Evolutionary conservation across 1,140 invertebrate genomes (phyloP), one percentile per base, ranked within the genome.

Genomic region (Drosophila bipectinata): DNA sequence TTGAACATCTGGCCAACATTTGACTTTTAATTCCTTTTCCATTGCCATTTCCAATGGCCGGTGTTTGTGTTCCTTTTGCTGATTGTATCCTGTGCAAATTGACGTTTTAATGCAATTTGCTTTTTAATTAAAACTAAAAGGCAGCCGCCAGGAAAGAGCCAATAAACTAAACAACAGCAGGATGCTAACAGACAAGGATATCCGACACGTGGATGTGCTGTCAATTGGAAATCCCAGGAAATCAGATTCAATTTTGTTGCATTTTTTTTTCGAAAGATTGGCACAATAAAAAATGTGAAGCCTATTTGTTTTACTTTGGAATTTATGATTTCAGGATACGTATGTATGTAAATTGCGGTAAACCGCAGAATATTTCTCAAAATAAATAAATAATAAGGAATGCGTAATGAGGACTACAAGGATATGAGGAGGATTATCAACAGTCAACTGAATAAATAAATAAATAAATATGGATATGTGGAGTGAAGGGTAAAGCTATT

Each of bases 51-150:
- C 30, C 34, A 64, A 41, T 66, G 61, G 21, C 30, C 24, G 10
- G 6, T 52, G 30, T 34, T 34, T 41, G 26, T 18, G 44, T 49
- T 21, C 24, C n/a, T 37, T 37, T 37, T 30, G 37, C 34, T 18
- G 1, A 39, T 37, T 34, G 8, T 34, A 10, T 34, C 8, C 34
- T 24, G 18, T 7, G 47, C 71, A 57, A 69, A 89, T 84, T 74
- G 84, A 79, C 75, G 66, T 85, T 87, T 88, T 73, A 88, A 87
- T 82, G 79, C 83, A 66, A 79, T 88, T 79, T 58, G 47, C 32
- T 52, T 72, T 85, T 85, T 75, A 85, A 85, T 85, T 85, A 85
- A 84, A 62, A 64, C 55, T 45, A 59, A 77, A 77, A 77, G 63
- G 32, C 47, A 55, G 45, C 51, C 12, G 30, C 48, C 45, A 44